phyloP scores from a whole-genome alignment of 2,797 vertebrate species.

The Eupleurogrammus muticus region DNA sequence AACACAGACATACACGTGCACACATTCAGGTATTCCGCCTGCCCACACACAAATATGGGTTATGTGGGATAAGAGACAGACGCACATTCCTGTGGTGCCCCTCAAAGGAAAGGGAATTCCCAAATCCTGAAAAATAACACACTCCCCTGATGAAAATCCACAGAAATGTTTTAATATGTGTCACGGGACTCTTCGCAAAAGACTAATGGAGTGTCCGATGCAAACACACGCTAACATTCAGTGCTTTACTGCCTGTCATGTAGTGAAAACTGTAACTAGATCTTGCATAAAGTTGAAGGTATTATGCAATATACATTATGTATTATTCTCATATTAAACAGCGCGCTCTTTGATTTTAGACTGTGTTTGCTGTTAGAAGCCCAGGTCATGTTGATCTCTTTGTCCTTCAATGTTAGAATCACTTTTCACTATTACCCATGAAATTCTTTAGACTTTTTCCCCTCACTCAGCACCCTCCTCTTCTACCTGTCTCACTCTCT shows the following conservation, averaged over 20 bases:
- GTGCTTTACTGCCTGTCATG: conserved; percentile 45
- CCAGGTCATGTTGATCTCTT: conserved; percentile 31
- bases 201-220: conserved; percentile 51
- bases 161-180: conserved; percentile 81
- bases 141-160: conserved; percentile 74
- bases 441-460: neutral
- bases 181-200: conserved; percentile 57
- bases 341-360: conserved; percentile 33
- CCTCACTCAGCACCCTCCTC: neutral
- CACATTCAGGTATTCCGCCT: conserved; percentile 56
- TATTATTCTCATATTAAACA: conserved; percentile 27
- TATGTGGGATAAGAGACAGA: conserved; percentile 83
- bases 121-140: conserved; percentile 77
- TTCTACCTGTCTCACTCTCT: neutral
- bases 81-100: conserved; percentile 90
- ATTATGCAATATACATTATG: conserved; percentile 57
- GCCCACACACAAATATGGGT: conserved; percentile 72
- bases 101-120: conserved; percentile 87
- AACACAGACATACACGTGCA: too few species aligned
- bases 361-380: conserved; percentile 27
- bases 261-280: conserved; percentile 50
- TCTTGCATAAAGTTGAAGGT: conserved; percentile 36
- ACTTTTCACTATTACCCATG: conserved; percentile 1
- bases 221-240: conserved; percentile 46
- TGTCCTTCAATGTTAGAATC: conserved; percentile 46